Evolutionary conservation across 2,113 vertebrate genomes (phyloP).

Genomic region (Natator depressus): DNA sequence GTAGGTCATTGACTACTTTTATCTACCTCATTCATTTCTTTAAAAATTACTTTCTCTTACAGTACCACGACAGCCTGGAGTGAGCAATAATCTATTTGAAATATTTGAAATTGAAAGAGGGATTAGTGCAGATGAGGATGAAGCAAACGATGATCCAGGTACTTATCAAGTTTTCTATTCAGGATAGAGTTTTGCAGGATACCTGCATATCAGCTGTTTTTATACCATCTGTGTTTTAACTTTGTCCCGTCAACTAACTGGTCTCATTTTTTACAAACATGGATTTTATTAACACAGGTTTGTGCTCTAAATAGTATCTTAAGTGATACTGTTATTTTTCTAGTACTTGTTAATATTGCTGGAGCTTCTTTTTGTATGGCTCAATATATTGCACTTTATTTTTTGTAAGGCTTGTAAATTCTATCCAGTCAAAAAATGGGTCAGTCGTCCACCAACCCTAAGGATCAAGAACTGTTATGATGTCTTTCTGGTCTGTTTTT

Average conservation of each 20-base stretch:
- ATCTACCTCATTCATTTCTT: not conserved
- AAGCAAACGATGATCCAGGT: conserved; percentile 94
- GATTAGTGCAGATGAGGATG: conserved; percentile 88
- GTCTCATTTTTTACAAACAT: not conserved
- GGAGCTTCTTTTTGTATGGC: not conserved
- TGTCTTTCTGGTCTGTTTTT: not conserved
- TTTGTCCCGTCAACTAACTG: not conserved
- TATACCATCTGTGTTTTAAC: not conserved
- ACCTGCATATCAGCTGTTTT: not conserved
- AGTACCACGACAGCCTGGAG: conserved; percentile 91
- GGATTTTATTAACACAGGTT: not conserved
- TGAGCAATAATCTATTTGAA: conserved; percentile 87
- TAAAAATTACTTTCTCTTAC: conserved; percentile 36
- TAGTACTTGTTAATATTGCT: not conserved
- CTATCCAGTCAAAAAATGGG: not conserved
- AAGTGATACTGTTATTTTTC: too few species aligned
- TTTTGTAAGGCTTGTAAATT: not conserved
- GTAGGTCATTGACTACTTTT: conserved; percentile 22
- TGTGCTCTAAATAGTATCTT: not conserved
- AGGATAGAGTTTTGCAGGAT: not conserved
- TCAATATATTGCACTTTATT: not conserved
- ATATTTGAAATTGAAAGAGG: conserved; percentile 94
- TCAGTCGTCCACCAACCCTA: not conserved
- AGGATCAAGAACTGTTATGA: not conserved
- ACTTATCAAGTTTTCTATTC: not conserved